phyloP scores from a whole-genome alignment of 2,797 vertebrate species.

The Poecilia gillii region DNA sequence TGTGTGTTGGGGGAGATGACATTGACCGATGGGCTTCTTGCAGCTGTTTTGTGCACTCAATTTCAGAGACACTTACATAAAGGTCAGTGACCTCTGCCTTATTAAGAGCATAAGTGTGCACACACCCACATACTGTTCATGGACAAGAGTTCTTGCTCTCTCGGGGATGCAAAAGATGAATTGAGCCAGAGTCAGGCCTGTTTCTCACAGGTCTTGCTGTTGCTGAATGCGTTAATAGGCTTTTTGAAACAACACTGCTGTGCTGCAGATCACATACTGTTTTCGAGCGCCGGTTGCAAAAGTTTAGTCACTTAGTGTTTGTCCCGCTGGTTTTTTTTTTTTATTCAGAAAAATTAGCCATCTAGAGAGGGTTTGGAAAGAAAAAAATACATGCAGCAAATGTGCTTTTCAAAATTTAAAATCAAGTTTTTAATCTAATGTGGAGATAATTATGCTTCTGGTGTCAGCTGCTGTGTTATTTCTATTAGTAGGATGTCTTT shows the following conservation, averaged over 20 bases:
- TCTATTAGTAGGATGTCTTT: background rate
- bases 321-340: constrained; percentile 17
- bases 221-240: constrained; percentile 51
- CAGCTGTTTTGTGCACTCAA: constrained; percentile 31
- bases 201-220: constrained; percentile 40
- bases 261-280: constrained; percentile 51
- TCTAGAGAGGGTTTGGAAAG: constrained; percentile 15
- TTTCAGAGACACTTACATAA: constrained; percentile 24
- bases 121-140: constrained; percentile 41
- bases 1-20: constrained; percentile 16
- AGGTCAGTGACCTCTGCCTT: constrained; percentile 48
- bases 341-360: constrained; percentile 21
- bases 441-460: background rate
- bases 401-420: background rate
- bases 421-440: background rate
- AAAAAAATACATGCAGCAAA: background rate
- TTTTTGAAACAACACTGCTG: constrained; percentile 43
- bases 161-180: constrained; percentile 50
- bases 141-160: constrained; percentile 33
- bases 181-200: constrained; percentile 32
- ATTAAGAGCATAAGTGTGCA: constrained; percentile 44
- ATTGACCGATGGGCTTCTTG: constrained; percentile 50
- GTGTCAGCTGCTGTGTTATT: background rate
- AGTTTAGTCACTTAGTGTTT: constrained; percentile 50
- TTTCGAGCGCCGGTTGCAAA: constrained; percentile 35